phyloP scores from a whole-genome alignment of 2,888 invertebrate species.

The Cantharis flavilabris region DNA sequence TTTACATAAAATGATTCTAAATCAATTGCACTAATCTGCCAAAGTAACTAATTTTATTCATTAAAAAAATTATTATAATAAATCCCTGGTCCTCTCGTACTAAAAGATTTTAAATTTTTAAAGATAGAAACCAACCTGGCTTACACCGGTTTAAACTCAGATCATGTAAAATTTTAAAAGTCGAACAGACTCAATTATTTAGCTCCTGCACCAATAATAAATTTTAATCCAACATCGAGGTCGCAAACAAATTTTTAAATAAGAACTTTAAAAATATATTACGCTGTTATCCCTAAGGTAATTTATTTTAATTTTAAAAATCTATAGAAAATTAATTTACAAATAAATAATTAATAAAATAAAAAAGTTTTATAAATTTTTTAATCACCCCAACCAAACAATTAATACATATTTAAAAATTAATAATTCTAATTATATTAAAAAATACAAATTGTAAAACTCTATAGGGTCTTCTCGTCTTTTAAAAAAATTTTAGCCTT shows the following conservation, averaged over 20 bases:
- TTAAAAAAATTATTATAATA: constrained; percentile 58
- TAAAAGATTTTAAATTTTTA: constrained; percentile 64
- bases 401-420: constrained; percentile 41
- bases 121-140: constrained; percentile 88
- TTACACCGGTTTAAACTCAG: constrained; percentile 86
- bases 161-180: constrained; percentile 84
- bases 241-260: constrained; percentile 78
- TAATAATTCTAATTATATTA: constrained; percentile 44
- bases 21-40: constrained; percentile 72
- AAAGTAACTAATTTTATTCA: constrained; percentile 60
- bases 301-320: constrained; percentile 69
- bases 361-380: constrained; percentile 65
- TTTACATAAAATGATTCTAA: constrained; percentile 70
- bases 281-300: constrained; percentile 87
- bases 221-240: constrained; percentile 89
- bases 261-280: constrained; percentile 75
- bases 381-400: constrained; percentile 70
- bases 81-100: constrained; percentile 79
- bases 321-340: constrained; percentile 62
- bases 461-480: constrained; percentile 83
- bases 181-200: constrained; percentile 78
- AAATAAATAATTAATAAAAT: constrained; percentile 49
- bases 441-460: constrained; percentile 61
- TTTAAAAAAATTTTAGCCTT: constrained; percentile 68
- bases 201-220: constrained; percentile 69